Evolutionary conservation across 2,888 invertebrate genomes (phyloP).

Genomic region (Nemotelus pantherinus): DNA sequence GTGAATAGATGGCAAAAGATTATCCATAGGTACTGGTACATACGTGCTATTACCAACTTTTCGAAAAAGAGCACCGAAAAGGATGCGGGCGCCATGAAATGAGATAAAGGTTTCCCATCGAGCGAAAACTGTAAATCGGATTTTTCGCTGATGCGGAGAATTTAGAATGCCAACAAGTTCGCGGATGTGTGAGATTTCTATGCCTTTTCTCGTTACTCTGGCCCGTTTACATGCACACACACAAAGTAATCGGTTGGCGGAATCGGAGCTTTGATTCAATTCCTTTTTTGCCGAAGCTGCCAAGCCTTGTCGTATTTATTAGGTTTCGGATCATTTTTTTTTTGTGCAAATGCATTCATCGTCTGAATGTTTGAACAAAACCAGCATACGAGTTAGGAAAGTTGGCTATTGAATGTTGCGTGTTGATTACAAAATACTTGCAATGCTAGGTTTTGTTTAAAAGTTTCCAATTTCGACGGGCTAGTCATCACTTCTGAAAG

Average conservation of each 20-base stretch:
- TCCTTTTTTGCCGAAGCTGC: neutral
- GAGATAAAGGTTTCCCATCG: constrained; percentile 24
- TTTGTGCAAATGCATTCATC: neutral
- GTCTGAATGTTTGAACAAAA: constrained; percentile 1
- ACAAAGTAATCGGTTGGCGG: neutral
- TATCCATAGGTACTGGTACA: neutral
- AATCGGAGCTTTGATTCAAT: neutral
- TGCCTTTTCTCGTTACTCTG: neutral
- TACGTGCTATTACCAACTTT: neutral
- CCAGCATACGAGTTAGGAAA: neutral
- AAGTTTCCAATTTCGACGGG: too few species aligned
- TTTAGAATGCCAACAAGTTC: constrained; percentile 26
- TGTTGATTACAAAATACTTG: constrained; percentile 2
- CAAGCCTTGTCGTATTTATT: neutral
- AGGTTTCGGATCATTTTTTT: neutral
- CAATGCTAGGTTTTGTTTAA: too few species aligned
- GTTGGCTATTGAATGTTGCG: constrained; percentile 8
- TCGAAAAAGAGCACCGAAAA: neutral
- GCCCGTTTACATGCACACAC: neutral
- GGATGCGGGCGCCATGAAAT: constrained; percentile 22
- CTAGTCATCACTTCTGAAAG: too few species aligned
- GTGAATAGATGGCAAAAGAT: neutral
- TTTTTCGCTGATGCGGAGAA: constrained; percentile 19
- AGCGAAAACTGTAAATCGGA: constrained; percentile 24
- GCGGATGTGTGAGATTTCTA: constrained; percentile 14